phyloP scores from a whole-genome alignment of 2,888 invertebrate species.

The Idaea biselata region DNA sequence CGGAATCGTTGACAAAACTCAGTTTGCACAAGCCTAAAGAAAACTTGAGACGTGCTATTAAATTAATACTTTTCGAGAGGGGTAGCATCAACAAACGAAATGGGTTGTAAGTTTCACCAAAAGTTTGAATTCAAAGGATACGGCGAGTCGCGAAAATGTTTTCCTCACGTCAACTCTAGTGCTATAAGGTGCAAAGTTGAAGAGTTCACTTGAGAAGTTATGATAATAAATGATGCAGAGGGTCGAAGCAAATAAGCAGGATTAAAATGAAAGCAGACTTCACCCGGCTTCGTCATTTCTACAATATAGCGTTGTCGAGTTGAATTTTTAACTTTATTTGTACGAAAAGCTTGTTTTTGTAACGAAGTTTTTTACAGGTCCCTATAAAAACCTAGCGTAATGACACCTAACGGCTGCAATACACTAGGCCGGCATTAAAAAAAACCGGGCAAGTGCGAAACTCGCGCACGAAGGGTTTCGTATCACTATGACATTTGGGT shows the following conservation, averaged over 20 bases:
- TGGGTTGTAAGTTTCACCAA: constrained; percentile 27
- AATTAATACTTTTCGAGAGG: constrained; percentile 20
- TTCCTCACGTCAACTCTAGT: constrained; percentile 48
- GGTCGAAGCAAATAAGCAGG: constrained; percentile 44
- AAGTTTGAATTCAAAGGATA: constrained; percentile 48
- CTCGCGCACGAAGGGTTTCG: too few relatives aligned
- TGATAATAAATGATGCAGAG: constrained; percentile 68
- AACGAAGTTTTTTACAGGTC: not conserved
- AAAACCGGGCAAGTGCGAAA: too few relatives aligned
- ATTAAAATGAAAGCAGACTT: constrained; percentile 44
- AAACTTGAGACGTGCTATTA: constrained; percentile 19
- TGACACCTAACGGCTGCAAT: too few relatives aligned
- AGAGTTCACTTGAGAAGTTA: constrained; percentile 56
- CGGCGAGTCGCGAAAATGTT: constrained; percentile 45
- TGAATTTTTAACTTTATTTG: not conserved
- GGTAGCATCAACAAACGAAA: constrained; percentile 22
- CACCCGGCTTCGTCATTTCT: constrained; percentile 31
- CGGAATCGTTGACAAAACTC: constrained; percentile 3
- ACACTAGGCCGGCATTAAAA: too few relatives aligned
- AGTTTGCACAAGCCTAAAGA: constrained; percentile 9
- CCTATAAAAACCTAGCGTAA: not conserved
- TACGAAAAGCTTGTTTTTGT: not conserved
- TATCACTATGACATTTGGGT: too few relatives aligned
- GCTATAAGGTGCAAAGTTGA: constrained; percentile 56
- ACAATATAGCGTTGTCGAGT: constrained; percentile 17